Evolutionary conservation across 1,140 invertebrate genomes (phyloP), one percentile per base, ranked within the genome.

Genomic region (Leptoteleia sp.): DNA sequence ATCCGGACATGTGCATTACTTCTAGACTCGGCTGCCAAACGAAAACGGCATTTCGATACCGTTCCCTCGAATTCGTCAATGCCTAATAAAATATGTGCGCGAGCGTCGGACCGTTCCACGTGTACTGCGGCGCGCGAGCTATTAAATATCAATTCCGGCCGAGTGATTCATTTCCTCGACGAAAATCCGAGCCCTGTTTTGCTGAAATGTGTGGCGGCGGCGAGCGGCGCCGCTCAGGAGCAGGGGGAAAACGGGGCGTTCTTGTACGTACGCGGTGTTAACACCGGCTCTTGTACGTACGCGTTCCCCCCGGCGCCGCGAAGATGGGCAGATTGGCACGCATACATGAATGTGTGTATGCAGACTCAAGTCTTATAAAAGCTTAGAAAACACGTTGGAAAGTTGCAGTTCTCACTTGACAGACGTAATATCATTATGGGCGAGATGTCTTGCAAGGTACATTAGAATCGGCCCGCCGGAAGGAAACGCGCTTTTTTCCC

Each of bases 381-480:
- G 84, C 81, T 71, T 82, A 81, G 85, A 77, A 82, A 83, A 79
- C 33, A 82, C 77, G 73, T 50, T 82, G 72, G 81, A 85, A 85
- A 86, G 85, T 85, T 79, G 81, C 85, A 89, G 88, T 89, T 87
- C 81, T 82, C 57, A 84, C 79, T 67, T 82, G 80, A 80, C 79
- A 81, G 81, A 78, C 81, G 80, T 80, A 83, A 88, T 82, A 85
- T 70, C 80, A 42, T 80, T 81, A 84, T 76, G 64, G 68, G 75
- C 81, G 54, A 82, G 77, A 88, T 87, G 83, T 83, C 52, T 82
- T 79, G 79, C 48, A 88, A 88, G 88, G 87, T 88, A 87, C 54
- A 76, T 65, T 12, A 77, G 48, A 45, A 9, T 45, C 12, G 31
- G 29, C 22, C 22, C n/a, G n/a, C n/a, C n/a, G n/a, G n/a, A n/a